Percentiles rank a stretch among this genome's conserved stretches.
phyloP scores from a whole-genome alignment of 2,888 invertebrate genomes.

The Trachelus tabidus region DNA sequence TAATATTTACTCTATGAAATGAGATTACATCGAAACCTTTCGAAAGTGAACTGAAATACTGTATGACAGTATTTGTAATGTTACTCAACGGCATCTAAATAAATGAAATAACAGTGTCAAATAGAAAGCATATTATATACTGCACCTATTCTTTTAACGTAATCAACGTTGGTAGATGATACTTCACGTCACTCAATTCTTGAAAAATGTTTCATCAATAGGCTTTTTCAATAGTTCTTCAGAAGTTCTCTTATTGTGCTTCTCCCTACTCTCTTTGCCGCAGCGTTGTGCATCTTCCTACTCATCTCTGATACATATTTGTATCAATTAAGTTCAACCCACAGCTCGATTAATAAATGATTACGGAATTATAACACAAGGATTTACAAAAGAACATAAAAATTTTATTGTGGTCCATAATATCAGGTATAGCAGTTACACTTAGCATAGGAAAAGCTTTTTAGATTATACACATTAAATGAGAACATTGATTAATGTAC shows the following conservation, averaged over 20 bases:
- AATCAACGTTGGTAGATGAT: neutral
- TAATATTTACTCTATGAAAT: neutral
- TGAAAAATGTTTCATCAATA: no score
- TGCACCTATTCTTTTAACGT: neutral
- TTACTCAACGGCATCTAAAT: neutral
- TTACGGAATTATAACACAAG: neutral
- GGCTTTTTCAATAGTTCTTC: no score
- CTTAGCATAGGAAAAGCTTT: constrained; percentile 24
- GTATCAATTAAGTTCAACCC: neutral
- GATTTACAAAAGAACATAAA: constrained; percentile 54
- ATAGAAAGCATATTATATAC: neutral
- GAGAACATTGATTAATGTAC: constrained; percentile 11
- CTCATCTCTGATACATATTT: neutral
- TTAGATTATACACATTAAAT: constrained; percentile 19
- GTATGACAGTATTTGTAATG: neutral
- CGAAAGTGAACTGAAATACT: neutral
- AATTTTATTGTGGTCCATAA: constrained; percentile 55
- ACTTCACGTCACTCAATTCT: no score
- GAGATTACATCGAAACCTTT: neutral
- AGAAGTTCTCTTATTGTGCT: no score
- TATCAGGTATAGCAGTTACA: constrained; percentile 49
- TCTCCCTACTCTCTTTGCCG: no score
- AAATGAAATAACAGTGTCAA: neutral
- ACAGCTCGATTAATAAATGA: neutral
- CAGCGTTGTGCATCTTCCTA: no score